phyloP scores from a whole-genome alignment of 2,113 vertebrate genomes.

The Cyprichromis sp. region DNA sequence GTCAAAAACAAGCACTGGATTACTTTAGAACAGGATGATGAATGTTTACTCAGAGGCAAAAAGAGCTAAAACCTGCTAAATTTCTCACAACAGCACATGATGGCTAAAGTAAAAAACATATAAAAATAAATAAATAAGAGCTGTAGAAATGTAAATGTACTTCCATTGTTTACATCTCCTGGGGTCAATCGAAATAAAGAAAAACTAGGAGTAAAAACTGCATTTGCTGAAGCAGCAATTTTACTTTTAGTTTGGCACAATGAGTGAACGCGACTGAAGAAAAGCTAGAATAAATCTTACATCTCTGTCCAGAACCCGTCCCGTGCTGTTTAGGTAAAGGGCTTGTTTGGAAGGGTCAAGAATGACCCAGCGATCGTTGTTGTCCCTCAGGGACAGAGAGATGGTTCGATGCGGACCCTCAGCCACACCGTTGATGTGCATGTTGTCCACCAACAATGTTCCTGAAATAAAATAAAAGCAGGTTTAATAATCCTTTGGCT shows the following conservation, averaged over 20 bases:
- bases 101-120: background rate
- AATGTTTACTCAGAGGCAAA: background rate
- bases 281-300: conserved; percentile 60
- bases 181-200: background rate
- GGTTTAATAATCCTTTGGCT: background rate
- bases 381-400: conserved; percentile 86
- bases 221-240: background rate
- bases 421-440: conserved; percentile 94
- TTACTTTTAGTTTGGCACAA: background rate
- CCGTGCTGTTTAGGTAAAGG: conserved; percentile 93
- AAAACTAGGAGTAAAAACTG: background rate
- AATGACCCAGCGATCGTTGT: conserved; percentile 88
- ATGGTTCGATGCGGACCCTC: conserved; percentile 86
- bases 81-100: background rate
- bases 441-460: conserved; percentile 91
- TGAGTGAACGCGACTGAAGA: background rate
- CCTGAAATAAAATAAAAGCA: conserved; percentile 65
- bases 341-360: conserved; percentile 84
- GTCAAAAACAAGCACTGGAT: background rate
- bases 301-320: conserved; percentile 90
- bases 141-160: background rate
- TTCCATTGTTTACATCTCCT: background rate
- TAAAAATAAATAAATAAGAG: background rate
- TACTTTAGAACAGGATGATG: background rate
- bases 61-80: background rate